Evolutionary conservation across 1,140 invertebrate species (phyloP).

Genomic region (Uloborus diversus): DNA sequence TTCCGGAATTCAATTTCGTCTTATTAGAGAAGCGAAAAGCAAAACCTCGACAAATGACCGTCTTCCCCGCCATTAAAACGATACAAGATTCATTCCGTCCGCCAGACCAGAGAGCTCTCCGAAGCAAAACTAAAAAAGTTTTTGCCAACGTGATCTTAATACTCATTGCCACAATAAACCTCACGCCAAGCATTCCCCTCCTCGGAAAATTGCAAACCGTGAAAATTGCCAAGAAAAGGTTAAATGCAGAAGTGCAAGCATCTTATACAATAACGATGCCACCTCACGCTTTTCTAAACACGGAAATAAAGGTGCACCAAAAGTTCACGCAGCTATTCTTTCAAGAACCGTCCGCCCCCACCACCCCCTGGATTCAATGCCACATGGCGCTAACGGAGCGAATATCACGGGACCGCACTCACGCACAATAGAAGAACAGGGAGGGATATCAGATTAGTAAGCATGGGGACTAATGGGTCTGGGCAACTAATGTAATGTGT

Average conservation of each 20-base stretch:
- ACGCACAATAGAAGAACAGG: slow-evolving; percentile 20
- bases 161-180: too few relatives aligned
- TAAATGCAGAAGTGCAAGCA: background rate
- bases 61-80: too few relatives aligned
- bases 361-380: slow-evolving; percentile 36
- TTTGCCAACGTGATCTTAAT: too few relatives aligned
- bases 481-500: slow-evolving; percentile 53
- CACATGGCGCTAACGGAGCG: slow-evolving; percentile 54
- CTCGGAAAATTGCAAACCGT: slow-evolving; percentile 16
- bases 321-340: slow-evolving; percentile 47
- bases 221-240: slow-evolving; percentile 44
- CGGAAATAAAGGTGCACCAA: slow-evolving; percentile 50
- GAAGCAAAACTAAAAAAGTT: background rate
- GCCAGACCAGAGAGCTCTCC: background rate
- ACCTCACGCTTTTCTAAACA: slow-evolving; percentile 37
- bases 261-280: slow-evolving; percentile 11
- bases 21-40: too few relatives aligned
- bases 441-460: slow-evolving; percentile 36
- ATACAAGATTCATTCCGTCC: background rate
- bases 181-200: background rate
- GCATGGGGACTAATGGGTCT: slow-evolving; percentile 35
- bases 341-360: background rate
- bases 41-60: too few relatives aligned
- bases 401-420: slow-evolving; percentile 11
- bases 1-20: too few relatives aligned